A percentile compares a stretch with the other conserved stretches of the same genome.
Evolutionary conservation across 2,797 vertebrate genomes (phyloP).

Genomic region (Lycodopsis pacificus): DNA sequence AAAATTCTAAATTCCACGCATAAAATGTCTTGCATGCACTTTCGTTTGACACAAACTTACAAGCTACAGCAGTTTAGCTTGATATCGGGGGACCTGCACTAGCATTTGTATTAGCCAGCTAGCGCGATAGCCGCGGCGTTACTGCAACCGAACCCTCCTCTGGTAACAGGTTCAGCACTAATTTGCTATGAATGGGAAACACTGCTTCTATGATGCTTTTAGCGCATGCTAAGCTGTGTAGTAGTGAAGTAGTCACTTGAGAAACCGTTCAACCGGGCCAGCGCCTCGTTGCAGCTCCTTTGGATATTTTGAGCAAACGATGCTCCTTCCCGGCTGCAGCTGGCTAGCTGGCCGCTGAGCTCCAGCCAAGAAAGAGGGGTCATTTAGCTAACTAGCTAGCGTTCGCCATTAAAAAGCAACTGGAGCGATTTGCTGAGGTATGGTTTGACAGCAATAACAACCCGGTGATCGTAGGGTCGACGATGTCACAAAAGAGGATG

Average conservation of each 20-base stretch:
- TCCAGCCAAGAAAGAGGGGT: slow-evolving; percentile 80
- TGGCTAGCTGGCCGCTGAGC: slow-evolving; percentile 79
- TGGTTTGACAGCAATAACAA: slow-evolving; percentile 44
- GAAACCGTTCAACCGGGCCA: background rate
- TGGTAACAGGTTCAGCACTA: slow-evolving; percentile 27
- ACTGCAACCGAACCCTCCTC: slow-evolving; percentile 52
- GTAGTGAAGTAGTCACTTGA: background rate
- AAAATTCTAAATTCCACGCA: background rate
- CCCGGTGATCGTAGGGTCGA: slow-evolving; percentile 50
- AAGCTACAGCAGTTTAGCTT: slow-evolving; percentile 32
- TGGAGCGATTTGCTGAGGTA: slow-evolving; percentile 40
- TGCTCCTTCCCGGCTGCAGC: slow-evolving; percentile 48
- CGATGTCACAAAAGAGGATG: slow-evolving; percentile 48
- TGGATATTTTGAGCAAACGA: slow-evolving; percentile 60
- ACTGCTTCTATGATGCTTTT: background rate
- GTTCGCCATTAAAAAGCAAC: slow-evolving; percentile 67
- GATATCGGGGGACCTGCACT: slow-evolving; percentile 33
- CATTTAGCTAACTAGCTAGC: slow-evolving; percentile 82
- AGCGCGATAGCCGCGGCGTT: slow-evolving; percentile 59
- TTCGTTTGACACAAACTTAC: background rate
- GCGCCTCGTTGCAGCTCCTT: slow-evolving; percentile 38
- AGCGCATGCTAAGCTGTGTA: slow-evolving; percentile 4
- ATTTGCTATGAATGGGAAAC: slow-evolving; percentile 60
- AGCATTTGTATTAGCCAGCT: slow-evolving; percentile 66
- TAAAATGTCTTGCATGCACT: background rate